phyloP scores from a whole-genome alignment of 30 jellyfish, hydroid and myxozoan species.

The Sanderia malayensis region DNA sequence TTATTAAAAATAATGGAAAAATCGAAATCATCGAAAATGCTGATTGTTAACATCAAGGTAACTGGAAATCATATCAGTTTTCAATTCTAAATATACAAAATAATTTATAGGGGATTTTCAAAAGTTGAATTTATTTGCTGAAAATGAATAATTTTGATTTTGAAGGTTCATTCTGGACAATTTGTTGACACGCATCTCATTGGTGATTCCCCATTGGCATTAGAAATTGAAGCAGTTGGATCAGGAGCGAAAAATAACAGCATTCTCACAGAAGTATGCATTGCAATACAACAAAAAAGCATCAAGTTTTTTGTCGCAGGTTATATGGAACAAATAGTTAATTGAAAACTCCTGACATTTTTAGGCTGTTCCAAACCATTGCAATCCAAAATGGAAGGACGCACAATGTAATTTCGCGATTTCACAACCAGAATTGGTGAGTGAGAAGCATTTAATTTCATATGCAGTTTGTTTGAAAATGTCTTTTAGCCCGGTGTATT shows the following conservation, averaged over 20 bases:
- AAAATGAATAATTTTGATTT: background rate
- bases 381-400: slow-evolving; percentile 71
- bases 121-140: too few species aligned
- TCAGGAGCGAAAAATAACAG: slow-evolving; percentile 37
- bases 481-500: too few species aligned
- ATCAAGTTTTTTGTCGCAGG: too few species aligned
- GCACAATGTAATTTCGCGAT: slow-evolving; percentile 26
- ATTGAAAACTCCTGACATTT: background rate
- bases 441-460: too few species aligned
- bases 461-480: too few species aligned
- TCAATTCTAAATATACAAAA: too few species aligned
- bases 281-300: too few species aligned
- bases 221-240: slow-evolving; percentile 78
- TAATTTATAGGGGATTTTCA: too few species aligned
- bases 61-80: too few species aligned
- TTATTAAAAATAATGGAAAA: background rate
- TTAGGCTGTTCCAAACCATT: slow-evolving; percentile 46
- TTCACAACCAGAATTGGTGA: slow-evolving; percentile 64
- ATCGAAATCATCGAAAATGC: slow-evolving; percentile 2
- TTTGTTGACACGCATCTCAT: slow-evolving; percentile 60
- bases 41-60: slow-evolving; percentile 37
- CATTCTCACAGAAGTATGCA: slow-evolving; percentile 70
- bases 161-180: slow-evolving; percentile 64
- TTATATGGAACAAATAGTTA: too few species aligned
- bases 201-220: slow-evolving; percentile 52